Conservation (phyloP, 2,113 vertebrate genomes). For the Coreoperca whiteheadi region DNA sequence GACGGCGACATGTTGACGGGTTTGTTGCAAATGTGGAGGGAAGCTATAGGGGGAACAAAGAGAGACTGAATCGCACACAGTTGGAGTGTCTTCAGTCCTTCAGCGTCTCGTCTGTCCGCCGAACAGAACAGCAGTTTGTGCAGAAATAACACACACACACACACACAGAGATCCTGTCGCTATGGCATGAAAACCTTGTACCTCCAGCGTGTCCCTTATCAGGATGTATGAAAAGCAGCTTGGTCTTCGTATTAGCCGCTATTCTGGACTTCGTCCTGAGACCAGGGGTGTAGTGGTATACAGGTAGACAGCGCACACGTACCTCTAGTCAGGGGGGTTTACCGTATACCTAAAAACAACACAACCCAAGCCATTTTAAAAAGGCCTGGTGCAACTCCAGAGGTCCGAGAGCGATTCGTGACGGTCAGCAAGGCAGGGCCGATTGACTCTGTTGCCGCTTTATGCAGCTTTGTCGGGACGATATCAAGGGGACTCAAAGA, state of each 20-base stretch:
- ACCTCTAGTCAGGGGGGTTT: background rate
- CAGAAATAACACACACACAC: constrained; percentile 42
- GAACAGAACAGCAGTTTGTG: constrained; percentile 17
- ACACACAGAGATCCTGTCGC: constrained; percentile 8
- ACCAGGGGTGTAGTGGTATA: background rate
- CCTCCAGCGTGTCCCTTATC: background rate
- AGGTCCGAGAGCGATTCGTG: too few species aligned
- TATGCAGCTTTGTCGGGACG: too few species aligned
- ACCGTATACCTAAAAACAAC: too few species aligned
- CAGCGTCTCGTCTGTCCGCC: constrained; percentile 26
- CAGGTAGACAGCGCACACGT: background rate
- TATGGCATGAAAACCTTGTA: background rate
- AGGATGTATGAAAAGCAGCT: background rate
- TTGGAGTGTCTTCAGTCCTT: constrained; percentile 13
- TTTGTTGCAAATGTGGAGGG: background rate
- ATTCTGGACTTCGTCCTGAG: background rate
- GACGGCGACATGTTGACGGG: background rate
- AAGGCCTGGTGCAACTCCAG: too few species aligned
- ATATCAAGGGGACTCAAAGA: too few species aligned
- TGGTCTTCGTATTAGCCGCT: background rate
- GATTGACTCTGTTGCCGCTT: too few species aligned
- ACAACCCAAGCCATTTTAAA: too few species aligned
- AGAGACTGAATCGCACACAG: background rate
- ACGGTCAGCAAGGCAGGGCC: too few species aligned
- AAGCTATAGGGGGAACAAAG: background rate